Evolutionary conservation across 1,140 invertebrate genomes (phyloP).

Genomic region (Saccostrea cuccullata): DNA sequence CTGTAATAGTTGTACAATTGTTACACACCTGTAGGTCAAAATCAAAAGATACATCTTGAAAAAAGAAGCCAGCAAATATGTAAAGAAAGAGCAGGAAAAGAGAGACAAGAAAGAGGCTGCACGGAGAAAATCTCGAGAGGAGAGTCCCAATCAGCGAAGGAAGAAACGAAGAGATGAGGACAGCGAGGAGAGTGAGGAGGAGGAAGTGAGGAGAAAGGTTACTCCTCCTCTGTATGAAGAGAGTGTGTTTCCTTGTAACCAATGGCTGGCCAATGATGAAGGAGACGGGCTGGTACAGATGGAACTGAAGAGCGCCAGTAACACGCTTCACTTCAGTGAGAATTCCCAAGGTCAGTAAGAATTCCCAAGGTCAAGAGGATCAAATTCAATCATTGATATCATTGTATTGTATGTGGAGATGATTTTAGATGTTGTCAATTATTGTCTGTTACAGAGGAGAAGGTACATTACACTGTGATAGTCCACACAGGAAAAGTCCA

Average conservation of each 20-base stretch:
- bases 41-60: conserved; percentile 58
- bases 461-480: conserved; percentile 69
- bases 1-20: too few relatives aligned
- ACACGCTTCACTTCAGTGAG: neutral
- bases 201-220: neutral
- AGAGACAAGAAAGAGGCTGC: conserved; percentile 8
- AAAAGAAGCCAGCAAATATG: conserved; percentile 52
- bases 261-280: conserved; percentile 76
- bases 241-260: conserved; percentile 69
- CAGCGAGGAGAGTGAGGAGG: conserved; percentile 28
- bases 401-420: neutral
- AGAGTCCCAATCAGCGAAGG: neutral
- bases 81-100: conserved; percentile 58
- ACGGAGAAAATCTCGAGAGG: conserved; percentile 10
- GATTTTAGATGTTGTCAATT: too few relatives aligned
- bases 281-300: conserved; percentile 72
- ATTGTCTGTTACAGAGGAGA: conserved; percentile 54
- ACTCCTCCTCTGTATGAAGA: conserved; percentile 64
- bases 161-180: conserved; percentile 34
- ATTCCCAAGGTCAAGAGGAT: neutral
- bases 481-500: conserved; percentile 75
- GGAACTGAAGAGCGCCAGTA: conserved; percentile 58
- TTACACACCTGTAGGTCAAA: conserved; percentile 46
- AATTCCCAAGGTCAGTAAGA: neutral
- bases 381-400: neutral